Conservation (phyloP, 1,140 invertebrate genomes). For the Anthonomus grandis region DNA sequence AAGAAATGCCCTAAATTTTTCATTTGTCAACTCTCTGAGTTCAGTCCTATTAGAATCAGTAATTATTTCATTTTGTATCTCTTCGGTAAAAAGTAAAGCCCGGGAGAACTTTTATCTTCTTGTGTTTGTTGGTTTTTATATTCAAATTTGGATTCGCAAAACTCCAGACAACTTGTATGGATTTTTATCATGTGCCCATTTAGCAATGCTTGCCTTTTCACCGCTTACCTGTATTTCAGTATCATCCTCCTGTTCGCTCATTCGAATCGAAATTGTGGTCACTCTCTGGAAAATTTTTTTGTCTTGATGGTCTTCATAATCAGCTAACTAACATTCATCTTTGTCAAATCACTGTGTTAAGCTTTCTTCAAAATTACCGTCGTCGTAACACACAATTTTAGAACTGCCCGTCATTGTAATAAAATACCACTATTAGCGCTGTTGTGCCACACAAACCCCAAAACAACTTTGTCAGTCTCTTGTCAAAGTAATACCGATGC, state of each 20-base stretch:
- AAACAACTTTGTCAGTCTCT: too few species aligned
- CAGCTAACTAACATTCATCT: too few species aligned
- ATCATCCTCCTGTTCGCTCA: background rate
- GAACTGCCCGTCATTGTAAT: background rate
- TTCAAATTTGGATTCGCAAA: background rate
- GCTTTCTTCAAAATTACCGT: background rate
- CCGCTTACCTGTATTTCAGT: background rate
- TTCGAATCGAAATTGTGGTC: background rate
- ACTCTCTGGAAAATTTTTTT: background rate
- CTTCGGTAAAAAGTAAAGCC: slow-evolving; percentile 1
- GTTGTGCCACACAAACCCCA: too few species aligned
- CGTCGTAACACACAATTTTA: background rate
- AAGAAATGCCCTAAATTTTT: slow-evolving; percentile 11
- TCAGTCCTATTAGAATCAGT: slow-evolving; percentile 1
- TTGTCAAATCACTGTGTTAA: background rate
- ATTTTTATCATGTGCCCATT: background rate
- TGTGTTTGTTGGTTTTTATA: slow-evolving; percentile 4
- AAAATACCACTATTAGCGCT: too few species aligned
- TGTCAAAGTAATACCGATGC: too few species aligned
- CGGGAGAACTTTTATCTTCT: background rate
- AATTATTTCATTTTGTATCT: slow-evolving; percentile 3
- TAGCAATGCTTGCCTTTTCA: background rate
- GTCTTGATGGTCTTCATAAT: background rate
- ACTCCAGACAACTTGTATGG: slow-evolving; percentile 1
- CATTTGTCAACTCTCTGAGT: background rate